A percentile compares a stretch with the other conserved stretches of the same genome.
Evolutionary conservation across 2,797 vertebrate genomes (phyloP).

Genomic region (Pangasius larnaudii): DNA sequence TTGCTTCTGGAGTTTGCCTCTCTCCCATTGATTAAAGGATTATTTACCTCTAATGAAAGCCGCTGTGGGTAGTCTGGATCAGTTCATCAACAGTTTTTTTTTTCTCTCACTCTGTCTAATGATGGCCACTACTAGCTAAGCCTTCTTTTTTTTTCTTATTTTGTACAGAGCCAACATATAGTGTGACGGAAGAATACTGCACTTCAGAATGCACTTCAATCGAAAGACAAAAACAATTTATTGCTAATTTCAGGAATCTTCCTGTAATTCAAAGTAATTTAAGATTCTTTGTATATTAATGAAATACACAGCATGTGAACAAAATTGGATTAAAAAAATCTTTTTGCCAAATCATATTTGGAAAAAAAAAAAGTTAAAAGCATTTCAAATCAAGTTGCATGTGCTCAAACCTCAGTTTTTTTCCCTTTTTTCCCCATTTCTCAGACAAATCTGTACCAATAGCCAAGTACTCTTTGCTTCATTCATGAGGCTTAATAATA

Average conservation of each 20-base stretch:
- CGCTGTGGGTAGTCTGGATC: constrained; percentile 31
- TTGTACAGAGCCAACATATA: background rate
- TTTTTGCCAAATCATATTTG: background rate
- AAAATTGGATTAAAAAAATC: background rate
- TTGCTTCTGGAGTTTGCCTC: constrained; percentile 43
- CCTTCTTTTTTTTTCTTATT: background rate
- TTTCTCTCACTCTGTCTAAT: constrained; percentile 11
- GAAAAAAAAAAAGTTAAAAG: background rate
- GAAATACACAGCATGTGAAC: background rate
- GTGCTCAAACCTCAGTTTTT: background rate
- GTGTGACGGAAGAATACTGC: background rate
- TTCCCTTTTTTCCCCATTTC: background rate
- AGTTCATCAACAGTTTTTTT: constrained; percentile 34
- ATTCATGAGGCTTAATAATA: background rate
- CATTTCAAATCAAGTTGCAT: background rate
- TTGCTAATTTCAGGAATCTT: background rate
- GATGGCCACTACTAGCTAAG: background rate
- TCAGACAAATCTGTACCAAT: background rate
- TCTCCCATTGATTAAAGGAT: constrained; percentile 56
- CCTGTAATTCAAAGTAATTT: background rate
- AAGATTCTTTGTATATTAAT: background rate
- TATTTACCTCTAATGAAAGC: constrained; percentile 53
- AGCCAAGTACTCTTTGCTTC: background rate
- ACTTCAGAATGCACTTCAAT: background rate
- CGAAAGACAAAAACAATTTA: background rate